A percentile compares a stretch with the other conserved stretches of the same genome.
phyloP scores from a whole-genome alignment of 2,888 invertebrate genomes.

The Hermaeophaga mercurialis region DNA sequence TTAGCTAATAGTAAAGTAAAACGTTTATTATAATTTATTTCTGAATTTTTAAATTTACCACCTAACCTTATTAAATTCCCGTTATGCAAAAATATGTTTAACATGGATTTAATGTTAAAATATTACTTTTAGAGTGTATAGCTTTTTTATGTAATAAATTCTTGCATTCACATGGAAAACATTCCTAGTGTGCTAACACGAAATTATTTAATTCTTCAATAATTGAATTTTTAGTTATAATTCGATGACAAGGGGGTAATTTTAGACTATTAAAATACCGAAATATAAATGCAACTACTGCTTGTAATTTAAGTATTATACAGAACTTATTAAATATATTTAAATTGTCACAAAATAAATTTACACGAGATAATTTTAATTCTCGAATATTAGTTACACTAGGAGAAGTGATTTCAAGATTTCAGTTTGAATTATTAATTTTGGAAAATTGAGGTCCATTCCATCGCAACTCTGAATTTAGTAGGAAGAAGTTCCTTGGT shows the following conservation, averaged over 20 bases:
- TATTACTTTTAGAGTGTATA: neutral
- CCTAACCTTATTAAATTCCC: neutral
- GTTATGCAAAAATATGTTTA: neutral
- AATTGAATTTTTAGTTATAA: neutral
- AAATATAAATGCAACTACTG: too few relatives aligned
- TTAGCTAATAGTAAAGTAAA: neutral
- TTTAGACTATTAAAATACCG: constrained; percentile 2
- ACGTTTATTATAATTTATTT: neutral
- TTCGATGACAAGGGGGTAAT: neutral
- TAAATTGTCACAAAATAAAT: neutral
- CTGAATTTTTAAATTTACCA: neutral
- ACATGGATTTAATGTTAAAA: neutral
- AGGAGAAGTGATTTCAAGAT: neutral
- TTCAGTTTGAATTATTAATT: neutral
- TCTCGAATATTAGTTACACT: neutral
- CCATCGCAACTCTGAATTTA: neutral
- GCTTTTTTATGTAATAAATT: neutral
- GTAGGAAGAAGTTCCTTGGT: neutral
- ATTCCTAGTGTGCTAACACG: neutral
- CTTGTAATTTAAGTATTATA: too few relatives aligned
- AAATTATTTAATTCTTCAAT: neutral
- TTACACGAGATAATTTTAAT: neutral
- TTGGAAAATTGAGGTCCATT: too few relatives aligned
- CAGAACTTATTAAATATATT: neutral
- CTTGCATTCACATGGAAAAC: neutral